phyloP scores from a whole-genome alignment of 2,888 invertebrate species.

The Desoria tigrina region DNA sequence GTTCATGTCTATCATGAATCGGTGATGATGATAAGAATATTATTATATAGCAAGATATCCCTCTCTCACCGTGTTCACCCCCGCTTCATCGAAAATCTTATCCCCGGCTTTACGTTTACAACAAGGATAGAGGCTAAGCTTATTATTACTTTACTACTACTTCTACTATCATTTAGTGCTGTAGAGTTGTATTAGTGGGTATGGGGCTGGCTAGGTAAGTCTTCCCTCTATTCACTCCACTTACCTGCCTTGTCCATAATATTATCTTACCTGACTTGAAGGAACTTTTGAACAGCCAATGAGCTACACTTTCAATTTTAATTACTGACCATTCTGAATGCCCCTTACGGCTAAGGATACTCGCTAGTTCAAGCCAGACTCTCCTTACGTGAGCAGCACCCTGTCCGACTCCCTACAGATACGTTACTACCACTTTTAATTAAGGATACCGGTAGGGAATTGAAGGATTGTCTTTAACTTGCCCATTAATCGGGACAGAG shows the following conservation, averaged over 20 bases:
- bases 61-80: constrained; percentile 21
- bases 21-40: no score
- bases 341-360: constrained; percentile 44
- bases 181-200: not conserved
- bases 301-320: constrained; percentile 53
- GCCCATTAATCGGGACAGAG: not conserved
- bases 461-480: not conserved
- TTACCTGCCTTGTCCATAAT: constrained; percentile 22
- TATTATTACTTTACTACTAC: not conserved
- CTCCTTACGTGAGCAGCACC: constrained; percentile 45
- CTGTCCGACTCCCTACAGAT: not conserved
- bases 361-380: constrained; percentile 51
- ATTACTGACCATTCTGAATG: constrained; percentile 54
- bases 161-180: no score
- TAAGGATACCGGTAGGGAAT: not conserved
- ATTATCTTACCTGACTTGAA: constrained; percentile 25
- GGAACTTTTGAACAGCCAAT: constrained; percentile 49
- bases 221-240: constrained; percentile 22
- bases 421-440: not conserved
- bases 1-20: no score
- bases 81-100: constrained; percentile 29
- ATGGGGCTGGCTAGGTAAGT: constrained; percentile 2
- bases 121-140: not conserved
- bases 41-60: constrained; percentile 8
- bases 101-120: constrained; percentile 24